Base-by-base conservation (phyloP, 2,113 vertebrate genomes). In the Myotis yumanensis region DNA sequence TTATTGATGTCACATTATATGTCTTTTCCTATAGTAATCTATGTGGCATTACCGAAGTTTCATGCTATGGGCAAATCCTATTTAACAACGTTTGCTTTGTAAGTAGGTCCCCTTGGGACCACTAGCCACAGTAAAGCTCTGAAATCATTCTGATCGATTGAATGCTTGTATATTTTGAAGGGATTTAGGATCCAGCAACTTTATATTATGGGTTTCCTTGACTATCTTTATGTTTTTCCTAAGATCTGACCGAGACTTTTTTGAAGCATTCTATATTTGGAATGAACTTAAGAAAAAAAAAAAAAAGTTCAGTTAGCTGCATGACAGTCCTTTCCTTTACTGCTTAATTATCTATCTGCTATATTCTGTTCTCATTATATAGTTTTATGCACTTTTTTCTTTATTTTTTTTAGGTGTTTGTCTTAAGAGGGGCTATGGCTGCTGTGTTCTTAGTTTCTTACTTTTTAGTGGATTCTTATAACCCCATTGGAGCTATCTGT, bases 401-500 rank as follows among this genome's bases (percentile, higher is more conserved):
- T 73, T 76, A 20, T 1, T 25, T 83, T 82, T 77, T 76, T 16
- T 79, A 48, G 48, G 12, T 37, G 64, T 59, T 54, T 82, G 28
- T 35, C 18, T 59, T 43, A 17, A 4, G 35, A 68, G 6, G 0
- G 4, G 20, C 9, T 40, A 0, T 77, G 1, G 89, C 37, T 90
- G 0, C 35, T 71, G 0, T 82, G 17, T 15, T 64, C 72, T 92
- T 71, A 77, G 23, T 46, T 68, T 32, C 57, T 28, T 90, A 11
- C 37, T 87, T 83, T 18, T 85, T 85, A 37, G n/a, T 86, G 76
- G n/a, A 59, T 83, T 96, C 32, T 92, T 90, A 72, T 11, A 66
- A 37, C 5, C 30, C 4, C 25, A 66, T 77, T 86, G 25, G 20
- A 94, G 66, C 46, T 35, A 23, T 62, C 20, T 40, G 8, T 83